Conservation (phyloP, 2,888 invertebrate genomes). For the Platycnemis pennipes region DNA sequence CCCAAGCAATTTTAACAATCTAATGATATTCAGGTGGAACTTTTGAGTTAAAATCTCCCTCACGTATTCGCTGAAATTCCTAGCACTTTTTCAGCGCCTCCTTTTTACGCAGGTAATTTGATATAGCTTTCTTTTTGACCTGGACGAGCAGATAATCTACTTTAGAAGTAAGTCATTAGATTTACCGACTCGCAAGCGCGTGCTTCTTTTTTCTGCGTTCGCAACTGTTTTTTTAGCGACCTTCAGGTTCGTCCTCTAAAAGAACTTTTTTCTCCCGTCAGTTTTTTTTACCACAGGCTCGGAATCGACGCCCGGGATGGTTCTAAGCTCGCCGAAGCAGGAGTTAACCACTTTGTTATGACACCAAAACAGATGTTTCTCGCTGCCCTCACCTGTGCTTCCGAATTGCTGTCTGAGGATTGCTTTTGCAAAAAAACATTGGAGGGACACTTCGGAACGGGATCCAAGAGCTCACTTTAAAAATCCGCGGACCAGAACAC, state of each 20-base stretch:
- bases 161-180: not conserved
- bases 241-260: constrained; percentile 20
- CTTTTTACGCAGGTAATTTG: not conserved
- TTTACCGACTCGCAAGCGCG: not conserved
- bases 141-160: not conserved
- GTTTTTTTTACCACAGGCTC: not conserved
- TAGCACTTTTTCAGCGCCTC: not conserved
- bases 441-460: not conserved
- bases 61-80: not conserved
- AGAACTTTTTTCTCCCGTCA: not conserved
- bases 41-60: no score
- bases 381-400: constrained; percentile 4
- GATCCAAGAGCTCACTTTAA: not conserved
- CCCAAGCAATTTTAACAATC: no score
- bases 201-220: constrained; percentile 19
- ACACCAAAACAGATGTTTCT: constrained; percentile 28
- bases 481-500: not conserved
- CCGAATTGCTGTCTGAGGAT: not conserved
- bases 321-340: not conserved
- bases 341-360: constrained; percentile 31
- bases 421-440: not conserved
- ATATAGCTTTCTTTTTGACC: not conserved
- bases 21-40: not conserved
- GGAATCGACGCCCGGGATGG: constrained; percentile 15
- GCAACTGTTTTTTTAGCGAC: not conserved